Evolutionary conservation across 2,888 invertebrate genomes (phyloP).

Genomic region (Caenorhabditis zanzibari): DNA sequence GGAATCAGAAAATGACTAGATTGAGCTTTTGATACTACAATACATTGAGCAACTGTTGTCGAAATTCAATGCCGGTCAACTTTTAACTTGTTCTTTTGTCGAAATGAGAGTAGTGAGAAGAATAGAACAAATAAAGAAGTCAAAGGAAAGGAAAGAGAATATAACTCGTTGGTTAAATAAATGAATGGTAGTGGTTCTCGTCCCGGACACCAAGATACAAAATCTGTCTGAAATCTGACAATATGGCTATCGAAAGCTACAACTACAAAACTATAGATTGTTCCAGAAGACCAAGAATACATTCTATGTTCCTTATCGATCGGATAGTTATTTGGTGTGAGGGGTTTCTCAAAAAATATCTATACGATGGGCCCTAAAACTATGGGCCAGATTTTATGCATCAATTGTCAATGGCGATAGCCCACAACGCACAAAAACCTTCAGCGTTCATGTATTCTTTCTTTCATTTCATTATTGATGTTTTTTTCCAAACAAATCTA

Average conservation of each 20-base stretch:
- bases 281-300: neutral
- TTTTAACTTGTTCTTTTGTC: conserved; percentile 9
- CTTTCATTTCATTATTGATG: no score
- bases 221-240: neutral
- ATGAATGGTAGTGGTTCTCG: neutral
- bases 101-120: conserved; percentile 1
- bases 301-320: neutral
- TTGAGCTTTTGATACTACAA: neutral
- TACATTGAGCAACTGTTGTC: neutral
- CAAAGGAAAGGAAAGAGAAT: conserved; percentile 1
- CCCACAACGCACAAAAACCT: neutral
- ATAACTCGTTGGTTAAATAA: conserved; percentile 16
- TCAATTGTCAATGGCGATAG: neutral
- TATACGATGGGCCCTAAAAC: neutral
- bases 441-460: neutral
- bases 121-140: conserved; percentile 1
- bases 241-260: neutral
- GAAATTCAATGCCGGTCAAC: neutral
- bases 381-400: conserved; percentile 3
- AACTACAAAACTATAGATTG: neutral
- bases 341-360: neutral
- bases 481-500: no score
- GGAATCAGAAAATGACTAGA: neutral
- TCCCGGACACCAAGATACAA: conserved; percentile 4
- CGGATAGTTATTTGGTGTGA: neutral